Conservation (phyloP, 2,888 invertebrate genomes). For the Ormyrus nitidulus region DNA sequence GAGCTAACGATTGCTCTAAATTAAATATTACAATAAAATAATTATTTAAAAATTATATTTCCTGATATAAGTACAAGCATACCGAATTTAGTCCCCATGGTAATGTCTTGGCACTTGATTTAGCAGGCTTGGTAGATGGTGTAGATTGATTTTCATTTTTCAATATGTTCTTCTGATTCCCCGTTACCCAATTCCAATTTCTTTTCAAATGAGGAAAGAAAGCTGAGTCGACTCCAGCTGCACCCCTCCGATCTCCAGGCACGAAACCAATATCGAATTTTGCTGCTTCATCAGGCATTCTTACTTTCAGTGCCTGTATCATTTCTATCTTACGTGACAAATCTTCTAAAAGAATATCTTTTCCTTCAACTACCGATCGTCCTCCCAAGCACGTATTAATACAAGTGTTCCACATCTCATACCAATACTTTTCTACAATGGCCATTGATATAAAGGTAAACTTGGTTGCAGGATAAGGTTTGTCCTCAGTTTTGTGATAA, state of each 20-base stretch:
- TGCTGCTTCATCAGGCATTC: constrained; percentile 75
- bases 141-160: constrained; percentile 17
- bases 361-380: constrained; percentile 72
- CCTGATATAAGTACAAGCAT: no score
- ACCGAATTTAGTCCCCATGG: background rate
- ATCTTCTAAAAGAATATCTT: constrained; percentile 76
- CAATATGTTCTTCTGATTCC: background rate
- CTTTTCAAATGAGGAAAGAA: constrained; percentile 82
- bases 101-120: background rate
- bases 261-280: constrained; percentile 78
- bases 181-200: constrained; percentile 80
- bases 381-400: constrained; percentile 81
- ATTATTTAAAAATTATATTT: no score
- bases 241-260: constrained; percentile 85
- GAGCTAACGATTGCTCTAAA: no score
- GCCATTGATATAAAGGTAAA: constrained; percentile 78
- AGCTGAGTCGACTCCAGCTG: constrained; percentile 84
- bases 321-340: constrained; percentile 76
- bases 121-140: background rate
- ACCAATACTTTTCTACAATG: constrained; percentile 82
- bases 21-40: no score
- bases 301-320: constrained; percentile 74
- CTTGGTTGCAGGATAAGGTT: constrained; percentile 77
- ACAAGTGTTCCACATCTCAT: constrained; percentile 82
- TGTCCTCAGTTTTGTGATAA: constrained; percentile 80